phyloP scores from a whole-genome alignment of 2,888 invertebrate genomes.

The Pherbina coryleti region DNA sequence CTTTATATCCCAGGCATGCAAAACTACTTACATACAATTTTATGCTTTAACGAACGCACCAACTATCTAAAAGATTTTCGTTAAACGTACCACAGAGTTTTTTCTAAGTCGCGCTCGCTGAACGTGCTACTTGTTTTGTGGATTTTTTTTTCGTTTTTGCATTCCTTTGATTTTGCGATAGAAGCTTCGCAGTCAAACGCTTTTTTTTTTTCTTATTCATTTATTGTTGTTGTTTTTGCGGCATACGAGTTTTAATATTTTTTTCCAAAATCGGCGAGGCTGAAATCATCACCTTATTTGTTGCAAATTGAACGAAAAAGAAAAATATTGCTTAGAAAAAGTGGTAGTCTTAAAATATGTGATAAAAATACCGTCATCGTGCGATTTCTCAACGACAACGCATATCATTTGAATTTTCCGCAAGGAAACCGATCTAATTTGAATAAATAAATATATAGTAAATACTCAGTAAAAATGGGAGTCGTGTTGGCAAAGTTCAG shows the following conservation, averaged over 20 bases:
- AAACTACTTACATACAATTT: not conserved
- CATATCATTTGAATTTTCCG: conserved; percentile 21
- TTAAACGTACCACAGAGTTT: not conserved
- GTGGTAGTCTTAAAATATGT: not conserved
- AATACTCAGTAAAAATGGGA: conserved; percentile 72
- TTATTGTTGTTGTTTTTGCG: conserved; percentile 4
- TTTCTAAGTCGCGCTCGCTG: not conserved
- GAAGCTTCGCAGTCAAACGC: not conserved
- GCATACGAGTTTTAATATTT: not conserved
- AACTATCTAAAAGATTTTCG: not conserved
- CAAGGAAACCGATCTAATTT: conserved; percentile 37
- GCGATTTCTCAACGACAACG: not conserved
- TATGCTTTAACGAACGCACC: not conserved
- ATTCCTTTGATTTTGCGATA: not conserved
- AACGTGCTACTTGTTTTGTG: conserved; percentile 11
- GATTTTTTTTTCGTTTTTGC: not conserved
- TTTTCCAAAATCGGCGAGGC: conserved; percentile 2
- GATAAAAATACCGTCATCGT: not conserved
- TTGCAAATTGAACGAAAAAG: not conserved
- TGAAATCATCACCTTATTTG: conserved; percentile 20
- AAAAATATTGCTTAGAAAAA: not conserved
- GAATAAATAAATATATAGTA: conserved; percentile 33
- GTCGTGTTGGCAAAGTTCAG: conserved; percentile 77
- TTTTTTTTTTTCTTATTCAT: not conserved
- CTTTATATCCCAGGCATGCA: too few relatives aligned